phyloP scores from a whole-genome alignment of 2,113 vertebrate species.

The Platysteira castanea region DNA sequence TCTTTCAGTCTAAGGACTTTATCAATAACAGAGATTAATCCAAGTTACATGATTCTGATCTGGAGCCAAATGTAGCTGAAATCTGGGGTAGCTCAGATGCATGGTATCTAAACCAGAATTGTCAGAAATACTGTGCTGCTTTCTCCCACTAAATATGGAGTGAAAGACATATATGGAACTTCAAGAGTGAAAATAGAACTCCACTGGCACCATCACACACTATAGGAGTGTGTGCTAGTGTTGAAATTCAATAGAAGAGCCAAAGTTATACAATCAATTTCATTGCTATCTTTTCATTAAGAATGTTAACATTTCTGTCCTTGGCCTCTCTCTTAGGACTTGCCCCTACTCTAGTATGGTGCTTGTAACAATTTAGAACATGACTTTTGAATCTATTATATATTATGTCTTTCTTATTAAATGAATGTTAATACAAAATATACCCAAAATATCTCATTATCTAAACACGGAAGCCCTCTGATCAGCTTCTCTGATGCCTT shows the following conservation, averaged over 20 bases:
- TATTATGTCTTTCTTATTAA: background rate
- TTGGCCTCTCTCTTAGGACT: background rate
- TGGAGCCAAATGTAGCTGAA: background rate
- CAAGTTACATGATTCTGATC: background rate
- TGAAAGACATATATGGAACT: background rate
- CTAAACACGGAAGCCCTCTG: background rate
- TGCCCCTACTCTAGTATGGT: background rate
- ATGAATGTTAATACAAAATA: background rate
- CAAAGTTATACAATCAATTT: background rate
- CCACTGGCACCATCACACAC: background rate
- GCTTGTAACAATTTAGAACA: background rate
- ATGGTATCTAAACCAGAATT: background rate
- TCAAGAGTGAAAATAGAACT: background rate
- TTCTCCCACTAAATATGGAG: background rate
- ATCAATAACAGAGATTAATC: background rate
- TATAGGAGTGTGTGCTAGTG: background rate
- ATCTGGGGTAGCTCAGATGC: background rate
- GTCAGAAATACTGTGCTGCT: background rate
- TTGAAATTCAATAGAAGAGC: background rate
- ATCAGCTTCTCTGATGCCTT: fast-evolving
- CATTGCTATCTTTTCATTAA: background rate
- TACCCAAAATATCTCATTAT: background rate
- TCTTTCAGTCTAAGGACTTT: background rate
- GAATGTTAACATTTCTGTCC: background rate
- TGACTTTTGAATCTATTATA: background rate